Evolutionary conservation across 2,888 invertebrate genomes (phyloP), one percentile per base, ranked within the genome.

Genomic region (Lasioglossum zephyrum): DNA sequence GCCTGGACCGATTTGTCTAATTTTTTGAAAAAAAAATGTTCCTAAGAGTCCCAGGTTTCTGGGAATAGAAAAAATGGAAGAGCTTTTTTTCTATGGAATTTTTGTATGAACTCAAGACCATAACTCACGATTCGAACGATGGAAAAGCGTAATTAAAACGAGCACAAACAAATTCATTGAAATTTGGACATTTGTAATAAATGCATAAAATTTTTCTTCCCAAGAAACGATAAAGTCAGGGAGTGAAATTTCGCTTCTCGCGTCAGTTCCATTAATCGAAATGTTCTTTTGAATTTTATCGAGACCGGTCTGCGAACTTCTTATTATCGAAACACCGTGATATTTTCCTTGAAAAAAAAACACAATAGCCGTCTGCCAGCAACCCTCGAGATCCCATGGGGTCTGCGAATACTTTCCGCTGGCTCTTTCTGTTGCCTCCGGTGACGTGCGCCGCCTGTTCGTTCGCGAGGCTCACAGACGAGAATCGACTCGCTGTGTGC

Each of bases 381-480:
- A 53, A 53, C 53, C 63, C 31, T 16, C 63, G 31, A 63, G 6
- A 13, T 63, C 63, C 63, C 63, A 31, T 63, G 63, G 31, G 31
- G 26, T 31, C 13, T 31, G 16, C 16, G 63, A 63, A 63, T 16
- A 31, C 16, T 16, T 31, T 31, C 31, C 13, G 16, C 31, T 31
- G 31, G 1, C 63, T 63, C 31, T 63, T 63, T 63, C 5, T 31
- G 31, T 31, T 31, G 63, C 31, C 31, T 63, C 26, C 63, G 31
- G 31, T 31, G 26, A 63, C 26, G 16, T 63, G 63, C 63, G 31
- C 16, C 63, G 4, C 22, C 53, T 2, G 63, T 63, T 63, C 63
- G 63, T 63, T 63, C 63, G 31, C 63, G 16, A 31, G 63, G 63
- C 63, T 63, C 63, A 31, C 63, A 63, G 63, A 63, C 63, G 63